Evolutionary conservation across 1,140 invertebrate species (phyloP), one percentile per base, ranked within the genome.

Genomic region (Spodoptera litura): DNA sequence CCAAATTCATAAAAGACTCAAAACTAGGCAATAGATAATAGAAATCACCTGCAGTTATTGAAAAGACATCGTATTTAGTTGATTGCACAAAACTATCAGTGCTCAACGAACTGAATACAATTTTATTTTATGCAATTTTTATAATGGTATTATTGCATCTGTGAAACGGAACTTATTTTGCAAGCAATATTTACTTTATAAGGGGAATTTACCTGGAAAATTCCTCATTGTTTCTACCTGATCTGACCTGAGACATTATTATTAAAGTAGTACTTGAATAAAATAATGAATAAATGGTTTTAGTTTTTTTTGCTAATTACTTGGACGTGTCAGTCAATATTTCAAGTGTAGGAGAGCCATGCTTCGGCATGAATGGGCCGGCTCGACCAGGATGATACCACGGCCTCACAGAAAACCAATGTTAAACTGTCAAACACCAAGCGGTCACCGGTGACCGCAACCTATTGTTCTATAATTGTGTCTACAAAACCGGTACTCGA

Each of bases 51-150:
- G 44, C 64, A 52, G 20, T 27, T 68, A 49, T 27, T 15, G 15
- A 68, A 68, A 68, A 68, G 20, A 27, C 20, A 52, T 68, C 44
- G 44, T 68, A 68, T 68, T 68, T 68, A 44, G 20, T 6, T 68
- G 44, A 68, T 52, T 68, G 64, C 64, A 68, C 64, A 68, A 68
- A 68, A 68, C 64, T 52, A 68, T 68, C 64, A 52, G 44, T 51
- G 20, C 6, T 4, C 44, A 6, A 3, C 27, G 44, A 31, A 20
- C 27, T 52, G 44, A 12, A 52, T 52, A 38, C 11, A 44, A 2
- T 64, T 62, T 62, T 64, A 51, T 68, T 68, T 68, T 68, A 9
- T 13, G 12, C 20, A 68, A 11, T 20, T 68, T 51, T 68, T 49
- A 68, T 68, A 68, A 68, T 10, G 20, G 38, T 68, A 52, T 51